phyloP scores from a whole-genome alignment of 2,797 vertebrate species.

The Apogon hyalosoma region DNA sequence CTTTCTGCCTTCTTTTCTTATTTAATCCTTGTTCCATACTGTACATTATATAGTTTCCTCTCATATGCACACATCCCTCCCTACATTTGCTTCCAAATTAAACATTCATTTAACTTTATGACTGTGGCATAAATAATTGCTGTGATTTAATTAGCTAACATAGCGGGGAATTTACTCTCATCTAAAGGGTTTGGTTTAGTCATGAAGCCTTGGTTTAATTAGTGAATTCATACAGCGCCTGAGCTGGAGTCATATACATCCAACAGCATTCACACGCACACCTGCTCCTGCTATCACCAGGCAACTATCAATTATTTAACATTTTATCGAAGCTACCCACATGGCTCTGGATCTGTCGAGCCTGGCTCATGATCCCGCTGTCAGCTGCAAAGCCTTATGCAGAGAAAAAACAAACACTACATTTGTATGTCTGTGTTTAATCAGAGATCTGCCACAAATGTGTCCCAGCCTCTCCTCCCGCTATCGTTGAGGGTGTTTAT shows the following conservation, averaged over 20 bases:
- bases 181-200: constrained; percentile 43
- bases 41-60: not conserved
- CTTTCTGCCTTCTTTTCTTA: not conserved
- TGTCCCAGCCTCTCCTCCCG: constrained; percentile 28
- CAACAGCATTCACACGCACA: constrained; percentile 32
- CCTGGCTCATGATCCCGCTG: constrained; percentile 26
- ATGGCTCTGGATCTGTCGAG: constrained; percentile 40
- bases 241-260: constrained; percentile 30
- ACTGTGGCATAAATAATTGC: constrained; percentile 61
- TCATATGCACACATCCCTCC: not conserved
- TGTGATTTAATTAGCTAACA: constrained; percentile 65
- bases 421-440: constrained; percentile 47
- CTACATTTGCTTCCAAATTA: constrained; percentile 34
- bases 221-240: constrained; percentile 43
- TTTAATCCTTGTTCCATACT: too few relatives aligned
- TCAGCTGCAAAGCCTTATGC: constrained; percentile 29
- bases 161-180: constrained; percentile 46
- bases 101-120: constrained; percentile 60
- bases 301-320: constrained; percentile 71
- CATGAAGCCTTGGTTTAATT: constrained; percentile 56
- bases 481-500: constrained; percentile 47
- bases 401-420: constrained; percentile 20
- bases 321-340: constrained; percentile 60
- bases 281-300: constrained; percentile 52
- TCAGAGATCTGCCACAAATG: constrained; percentile 47